Evolutionary conservation across 2,888 invertebrate species (phyloP), one percentile per base, ranked within the genome.

Genomic region (Pachliopta kotzebuea): DNA sequence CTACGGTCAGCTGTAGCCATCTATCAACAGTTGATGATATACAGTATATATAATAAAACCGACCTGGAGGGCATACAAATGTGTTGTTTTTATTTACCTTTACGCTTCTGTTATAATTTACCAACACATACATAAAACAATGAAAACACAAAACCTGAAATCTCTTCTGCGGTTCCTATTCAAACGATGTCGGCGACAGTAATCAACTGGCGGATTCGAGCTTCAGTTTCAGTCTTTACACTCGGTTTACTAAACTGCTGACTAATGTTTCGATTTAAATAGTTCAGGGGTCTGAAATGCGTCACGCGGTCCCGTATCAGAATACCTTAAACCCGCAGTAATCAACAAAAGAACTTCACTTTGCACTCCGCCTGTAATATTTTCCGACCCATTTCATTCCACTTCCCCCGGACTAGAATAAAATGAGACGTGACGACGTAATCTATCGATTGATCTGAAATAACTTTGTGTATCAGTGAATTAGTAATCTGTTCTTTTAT

Each of bases 331-430:
- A 21, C 2, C 21, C 50, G 20, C 50, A 11, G 11, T 52, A 52
- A 52, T 52, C 20, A 52, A 52, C 20, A 20, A 21, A 21, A 52
- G 21, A 21, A 14, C 18, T 23, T 21, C 21, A 20, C 50, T 52
- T 23, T 52, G 50, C 21, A 18, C 50, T n/a, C 50, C 11, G 21
- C 20, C 50, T 9, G 21, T 23, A 23, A 52, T 52, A 21, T 52
- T 45, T 57, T 57, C 57, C 57, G n/a, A 23, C 21, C 57, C 45
- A 57, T 57, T 57, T 57, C 57, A n/a, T 45, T 45, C 9, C 23
- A 9, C 57, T 24, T n/a, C n/a, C 17, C 18, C n/a, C 55, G 42
- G 45, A 23, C 24, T 24, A 24, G 42, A 21, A 45, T 57, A 45
- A 57, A 57, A 45, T 57, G 45, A 45, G 42, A 57, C 24, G 18